A percentile compares a stretch with the other conserved stretches of the same genome.
phyloP scores from a whole-genome alignment of 2,797 vertebrate species.

The Tokudaia tokunoshimensis region DNA sequence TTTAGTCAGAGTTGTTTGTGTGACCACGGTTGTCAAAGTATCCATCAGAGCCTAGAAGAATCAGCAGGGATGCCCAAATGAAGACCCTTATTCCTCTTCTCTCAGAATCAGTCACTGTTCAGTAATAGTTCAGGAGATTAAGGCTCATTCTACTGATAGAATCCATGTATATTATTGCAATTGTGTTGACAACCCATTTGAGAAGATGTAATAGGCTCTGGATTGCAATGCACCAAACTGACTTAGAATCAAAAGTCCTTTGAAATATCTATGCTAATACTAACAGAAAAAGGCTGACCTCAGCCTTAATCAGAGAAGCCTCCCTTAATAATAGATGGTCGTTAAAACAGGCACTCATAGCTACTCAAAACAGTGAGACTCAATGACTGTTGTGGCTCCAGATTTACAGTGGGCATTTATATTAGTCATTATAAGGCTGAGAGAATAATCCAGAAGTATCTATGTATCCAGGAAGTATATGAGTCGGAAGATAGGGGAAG shows the following conservation, averaged over 20 bases:
- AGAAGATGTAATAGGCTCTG: not conserved
- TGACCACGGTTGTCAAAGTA: not conserved
- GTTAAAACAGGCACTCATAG: not conserved
- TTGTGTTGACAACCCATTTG: not conserved
- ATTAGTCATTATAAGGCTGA: not conserved
- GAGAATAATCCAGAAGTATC: not conserved
- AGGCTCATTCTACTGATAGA: not conserved
- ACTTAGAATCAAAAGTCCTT: not conserved
- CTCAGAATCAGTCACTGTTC: too few species aligned
- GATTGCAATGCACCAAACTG: not conserved
- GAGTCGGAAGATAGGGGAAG: not conserved
- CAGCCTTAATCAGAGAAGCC: not conserved
- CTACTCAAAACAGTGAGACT: not conserved
- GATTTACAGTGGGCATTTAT: not conserved
- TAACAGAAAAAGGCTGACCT: not conserved
- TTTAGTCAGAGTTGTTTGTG: not conserved
- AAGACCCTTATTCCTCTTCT: not conserved
- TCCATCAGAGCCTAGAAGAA: not conserved
- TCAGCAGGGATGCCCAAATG: not conserved
- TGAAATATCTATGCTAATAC: not conserved
- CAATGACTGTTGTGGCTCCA: not conserved
- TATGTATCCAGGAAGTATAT: not conserved
- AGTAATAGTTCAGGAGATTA: not conserved
- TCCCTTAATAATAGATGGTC: not conserved
- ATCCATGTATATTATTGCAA: not conserved